These are phyloP conservation scores for Caligus rogercresseyi DNA, from an alignment of 1,140 invertebrate species.

Conservation along the genomic window DNA sequence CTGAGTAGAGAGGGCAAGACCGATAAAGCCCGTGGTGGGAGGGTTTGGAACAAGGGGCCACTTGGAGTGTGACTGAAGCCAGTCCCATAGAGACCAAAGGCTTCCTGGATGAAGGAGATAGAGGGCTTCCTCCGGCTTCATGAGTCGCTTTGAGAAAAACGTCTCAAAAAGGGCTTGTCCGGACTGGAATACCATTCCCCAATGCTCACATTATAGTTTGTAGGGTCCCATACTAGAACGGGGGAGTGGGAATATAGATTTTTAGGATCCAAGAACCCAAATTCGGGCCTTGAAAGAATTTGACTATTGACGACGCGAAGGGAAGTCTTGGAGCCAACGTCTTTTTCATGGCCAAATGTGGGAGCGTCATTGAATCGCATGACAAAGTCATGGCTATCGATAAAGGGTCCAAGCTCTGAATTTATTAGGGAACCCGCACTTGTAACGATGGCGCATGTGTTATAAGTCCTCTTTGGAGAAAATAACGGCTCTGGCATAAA, in stretches of 20 bases:
- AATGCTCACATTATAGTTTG: conserved; percentile 48
- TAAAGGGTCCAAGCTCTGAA: conserved; percentile 48
- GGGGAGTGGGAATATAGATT: conserved; percentile 48
- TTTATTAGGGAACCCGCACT: conserved; percentile 49
- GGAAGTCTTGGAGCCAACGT: conserved; percentile 61
- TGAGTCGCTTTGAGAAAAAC: conserved; percentile 46
- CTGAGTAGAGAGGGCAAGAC: conserved; percentile 49
- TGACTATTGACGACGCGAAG: conserved; percentile 62
- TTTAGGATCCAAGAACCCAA: conserved; percentile 43
- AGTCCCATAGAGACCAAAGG: conserved; percentile 55
- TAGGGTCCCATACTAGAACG: conserved; percentile 60
- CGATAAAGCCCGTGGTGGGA: conserved; percentile 63
- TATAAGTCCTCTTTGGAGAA: conserved; percentile 34
- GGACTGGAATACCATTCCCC: conserved; percentile 49
- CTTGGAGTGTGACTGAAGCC: conserved; percentile 47
- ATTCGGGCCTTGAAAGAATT: conserved; percentile 52
- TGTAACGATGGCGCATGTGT: conserved; percentile 52
- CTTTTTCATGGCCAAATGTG: conserved; percentile 48
- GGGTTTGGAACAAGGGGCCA: conserved; percentile 49
- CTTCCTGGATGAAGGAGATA: conserved; percentile 51
- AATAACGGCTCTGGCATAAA: neutral
- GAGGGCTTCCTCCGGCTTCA: conserved; percentile 40
- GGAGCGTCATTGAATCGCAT: conserved; percentile 65
- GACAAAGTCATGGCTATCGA: conserved; percentile 59
- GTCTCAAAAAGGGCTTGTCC: conserved; percentile 57